Conservation (phyloP, 2,113 vertebrate species). For the Clarias macrocephalus region DNA sequence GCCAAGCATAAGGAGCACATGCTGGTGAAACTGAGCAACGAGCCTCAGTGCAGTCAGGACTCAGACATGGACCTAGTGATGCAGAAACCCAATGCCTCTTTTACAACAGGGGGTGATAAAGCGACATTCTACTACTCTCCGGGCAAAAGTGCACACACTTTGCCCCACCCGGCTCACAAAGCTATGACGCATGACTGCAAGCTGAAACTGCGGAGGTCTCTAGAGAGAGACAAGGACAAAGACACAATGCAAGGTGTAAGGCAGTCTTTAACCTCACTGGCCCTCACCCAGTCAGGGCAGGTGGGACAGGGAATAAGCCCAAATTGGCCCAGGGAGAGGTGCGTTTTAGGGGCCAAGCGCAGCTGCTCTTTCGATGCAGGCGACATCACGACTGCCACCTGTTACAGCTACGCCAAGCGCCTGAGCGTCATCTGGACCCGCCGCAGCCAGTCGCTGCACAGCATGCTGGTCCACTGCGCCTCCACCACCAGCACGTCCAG, state of each 20-base stretch:
- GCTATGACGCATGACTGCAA: conserved; percentile 65
- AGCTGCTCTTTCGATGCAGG: conserved; percentile 88
- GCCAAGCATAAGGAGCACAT: conserved; percentile 42
- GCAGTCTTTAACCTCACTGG: neutral
- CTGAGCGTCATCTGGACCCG: conserved; percentile 86
- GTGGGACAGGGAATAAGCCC: conserved; percentile 24
- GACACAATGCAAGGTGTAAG: neutral
- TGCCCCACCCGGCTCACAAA: conserved; percentile 61
- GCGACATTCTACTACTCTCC: conserved; percentile 69
- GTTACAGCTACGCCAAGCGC: conserved; percentile 82
- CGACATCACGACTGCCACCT: conserved; percentile 64
- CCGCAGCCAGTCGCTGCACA: conserved; percentile 86
- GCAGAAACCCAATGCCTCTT: conserved; percentile 57
- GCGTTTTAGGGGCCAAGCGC: conserved; percentile 67
- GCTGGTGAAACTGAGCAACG: conserved; percentile 33
- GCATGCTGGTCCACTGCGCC: conserved; percentile 79
- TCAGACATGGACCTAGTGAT: conserved; percentile 45
- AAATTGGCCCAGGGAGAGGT: conserved; percentile 15
- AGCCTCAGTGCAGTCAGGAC: conserved; percentile 28
- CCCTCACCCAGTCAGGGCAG: conserved; percentile 22
- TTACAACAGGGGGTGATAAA: conserved; percentile 64
- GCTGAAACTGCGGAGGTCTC: conserved; percentile 42
- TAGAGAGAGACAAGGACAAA: conserved; percentile 27
- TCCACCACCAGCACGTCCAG: conserved; percentile 69
- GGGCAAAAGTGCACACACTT: conserved; percentile 63